Conservation (phyloP, 2,888 invertebrate genomes). For the Vanessa cardui region DNA sequence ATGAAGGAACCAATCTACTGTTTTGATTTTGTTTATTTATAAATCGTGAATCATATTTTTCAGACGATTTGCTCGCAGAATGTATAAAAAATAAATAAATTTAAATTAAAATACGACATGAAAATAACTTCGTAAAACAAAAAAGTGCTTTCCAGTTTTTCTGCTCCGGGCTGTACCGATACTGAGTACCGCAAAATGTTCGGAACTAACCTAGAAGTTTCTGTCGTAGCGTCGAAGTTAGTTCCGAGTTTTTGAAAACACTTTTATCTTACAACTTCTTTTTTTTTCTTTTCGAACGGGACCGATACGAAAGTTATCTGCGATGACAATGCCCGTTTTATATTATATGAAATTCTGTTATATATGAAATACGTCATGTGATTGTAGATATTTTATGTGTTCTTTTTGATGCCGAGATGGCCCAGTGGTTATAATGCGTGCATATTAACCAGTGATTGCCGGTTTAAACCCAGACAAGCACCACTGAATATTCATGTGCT, state of each 20-base stretch:
- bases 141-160: constrained; percentile 9
- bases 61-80: background rate
- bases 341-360: constrained; percentile 8
- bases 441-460: no score
- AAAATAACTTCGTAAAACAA: background rate
- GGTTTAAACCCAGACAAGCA: no score
- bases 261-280: constrained; percentile 43
- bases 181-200: constrained; percentile 38
- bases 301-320: constrained; percentile 38
- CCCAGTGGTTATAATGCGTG: no score
- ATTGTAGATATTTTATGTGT: background rate
- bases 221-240: constrained; percentile 40
- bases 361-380: background rate
- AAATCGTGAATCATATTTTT: no score
- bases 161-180: constrained; percentile 27
- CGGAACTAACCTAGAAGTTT: constrained; percentile 37
- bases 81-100: background rate
- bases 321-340: constrained; percentile 25
- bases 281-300: constrained; percentile 46
- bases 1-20: no score
- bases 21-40: no score
- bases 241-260: constrained; percentile 40
- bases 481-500: no score
- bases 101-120: no score
- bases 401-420: no score